These are phyloP conservation scores for Paramacrobiotus metropolitanus DNA, from an alignment of 1,140 invertebrate species.

Conservation along the genomic window DNA sequence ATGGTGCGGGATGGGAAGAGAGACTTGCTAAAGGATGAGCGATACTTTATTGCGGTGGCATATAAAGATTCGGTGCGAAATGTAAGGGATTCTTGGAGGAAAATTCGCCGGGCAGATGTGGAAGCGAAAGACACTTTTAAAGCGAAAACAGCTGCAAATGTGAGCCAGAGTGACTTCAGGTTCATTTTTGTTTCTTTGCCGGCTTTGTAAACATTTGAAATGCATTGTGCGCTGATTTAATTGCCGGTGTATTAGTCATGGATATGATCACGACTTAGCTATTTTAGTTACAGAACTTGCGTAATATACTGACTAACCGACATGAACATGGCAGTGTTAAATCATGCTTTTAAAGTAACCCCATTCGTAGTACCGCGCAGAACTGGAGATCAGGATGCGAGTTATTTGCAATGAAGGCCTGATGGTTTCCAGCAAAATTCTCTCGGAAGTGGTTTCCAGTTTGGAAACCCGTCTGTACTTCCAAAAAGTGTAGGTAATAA, in stretches of 20 bases:
- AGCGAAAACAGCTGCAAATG: background rate
- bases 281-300: no score
- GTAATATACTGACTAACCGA: no score
- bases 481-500: background rate
- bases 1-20: background rate
- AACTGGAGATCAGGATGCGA: background rate
- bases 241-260: no score
- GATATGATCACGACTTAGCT: no score
- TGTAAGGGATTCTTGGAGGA: background rate
- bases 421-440: background rate
- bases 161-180: background rate
- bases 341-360: no score
- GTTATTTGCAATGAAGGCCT: background rate
- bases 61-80: background rate
- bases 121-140: background rate
- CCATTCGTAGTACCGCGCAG: background rate
- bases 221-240: no score
- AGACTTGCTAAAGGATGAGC: slow-evolving; percentile 1
- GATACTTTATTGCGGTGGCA: background rate
- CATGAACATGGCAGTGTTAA: no score
- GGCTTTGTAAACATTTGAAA: no score
- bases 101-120: background rate
- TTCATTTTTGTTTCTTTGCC: no score
- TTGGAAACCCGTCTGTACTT: background rate
- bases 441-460: background rate